A percentile compares a stretch with the other conserved stretches of the same genome.
Conservation (phyloP, 1,140 invertebrate genomes). For the Riptortus pedestris region DNA sequence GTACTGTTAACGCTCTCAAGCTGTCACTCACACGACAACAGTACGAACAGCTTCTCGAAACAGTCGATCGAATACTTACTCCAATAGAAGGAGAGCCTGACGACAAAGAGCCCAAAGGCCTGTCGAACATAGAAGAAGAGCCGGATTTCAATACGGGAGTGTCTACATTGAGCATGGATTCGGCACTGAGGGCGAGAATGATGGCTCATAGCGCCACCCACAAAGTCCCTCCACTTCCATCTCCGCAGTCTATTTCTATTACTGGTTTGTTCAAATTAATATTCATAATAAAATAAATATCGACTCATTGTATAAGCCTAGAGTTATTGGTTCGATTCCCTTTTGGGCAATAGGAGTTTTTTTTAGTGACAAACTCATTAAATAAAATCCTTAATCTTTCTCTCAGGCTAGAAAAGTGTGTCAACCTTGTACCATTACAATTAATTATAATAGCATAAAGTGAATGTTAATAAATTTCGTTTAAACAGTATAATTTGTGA, state of each 20-base stretch:
- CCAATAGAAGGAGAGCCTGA: background rate
- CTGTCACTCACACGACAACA: conserved; percentile 73
- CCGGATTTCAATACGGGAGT: conserved; percentile 36
- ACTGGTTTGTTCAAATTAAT: conserved; percentile 4
- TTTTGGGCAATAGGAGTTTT: no score
- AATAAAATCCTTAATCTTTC: no score
- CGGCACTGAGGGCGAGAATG: conserved; percentile 44
- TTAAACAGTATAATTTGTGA: no score
- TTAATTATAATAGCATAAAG: no score
- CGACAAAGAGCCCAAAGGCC: background rate
- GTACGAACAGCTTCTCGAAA: conserved; percentile 80
- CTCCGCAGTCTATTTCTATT: conserved; percentile 19
- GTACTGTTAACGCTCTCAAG: conserved; percentile 70
- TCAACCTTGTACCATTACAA: no score
- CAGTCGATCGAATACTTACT: conserved; percentile 43
- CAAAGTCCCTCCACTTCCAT: conserved; percentile 20
- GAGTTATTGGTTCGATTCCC: no score
- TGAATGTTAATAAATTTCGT: no score
- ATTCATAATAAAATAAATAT: no score
- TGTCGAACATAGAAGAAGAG: conserved; percentile 39
- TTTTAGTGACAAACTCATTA: no score
- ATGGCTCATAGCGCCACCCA: conserved; percentile 31
- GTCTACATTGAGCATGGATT: conserved; percentile 47
- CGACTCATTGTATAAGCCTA: no score
- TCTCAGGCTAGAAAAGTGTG: no score